Evolutionary conservation across 2,888 invertebrate genomes (phyloP).

Genomic region (Trachelus tabidus): DNA sequence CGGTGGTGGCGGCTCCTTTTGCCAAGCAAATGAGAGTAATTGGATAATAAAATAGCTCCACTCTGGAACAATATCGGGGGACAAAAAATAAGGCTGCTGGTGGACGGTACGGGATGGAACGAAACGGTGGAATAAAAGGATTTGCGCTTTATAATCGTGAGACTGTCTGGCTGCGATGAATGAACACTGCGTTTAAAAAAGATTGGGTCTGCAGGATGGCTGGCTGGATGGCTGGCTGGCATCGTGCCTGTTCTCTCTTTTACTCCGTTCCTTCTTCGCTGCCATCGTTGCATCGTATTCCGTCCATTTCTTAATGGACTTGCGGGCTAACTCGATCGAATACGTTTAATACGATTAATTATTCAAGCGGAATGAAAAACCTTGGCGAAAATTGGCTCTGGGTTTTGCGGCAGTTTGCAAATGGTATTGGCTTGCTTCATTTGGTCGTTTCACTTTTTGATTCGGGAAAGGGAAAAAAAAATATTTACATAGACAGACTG

Average conservation of each 20-base stretch:
- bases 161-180: slow-evolving; percentile 59
- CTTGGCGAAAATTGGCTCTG: slow-evolving; percentile 10
- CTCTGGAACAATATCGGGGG: slow-evolving; percentile 44
- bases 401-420: slow-evolving; percentile 23
- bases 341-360: slow-evolving; percentile 49
- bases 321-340: slow-evolving; percentile 31
- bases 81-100: slow-evolving; percentile 12
- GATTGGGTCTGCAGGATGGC: slow-evolving; percentile 52
- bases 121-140: slow-evolving; percentile 56
- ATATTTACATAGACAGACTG: neutral
- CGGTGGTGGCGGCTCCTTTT: slow-evolving; percentile 29
- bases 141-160: slow-evolving; percentile 61
- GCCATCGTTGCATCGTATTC: slow-evolving; percentile 31
- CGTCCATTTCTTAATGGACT: slow-evolving; percentile 38
- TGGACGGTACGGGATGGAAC: slow-evolving; percentile 34
- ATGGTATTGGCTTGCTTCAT: slow-evolving; percentile 13
- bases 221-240: slow-evolving; percentile 48
- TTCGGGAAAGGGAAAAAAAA: neutral
- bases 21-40: slow-evolving; percentile 47
- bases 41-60: slow-evolving; percentile 49
- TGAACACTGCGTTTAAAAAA: slow-evolving; percentile 55
- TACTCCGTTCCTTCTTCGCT: slow-evolving; percentile 16
- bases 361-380: slow-evolving; percentile 22
- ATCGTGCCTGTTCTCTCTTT: slow-evolving; percentile 40
- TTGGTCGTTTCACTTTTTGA: slow-evolving; percentile 5